Evolutionary conservation across 2,888 invertebrate species (phyloP), one percentile per base, ranked within the genome.

Genomic region (Cephus sareptanus): DNA sequence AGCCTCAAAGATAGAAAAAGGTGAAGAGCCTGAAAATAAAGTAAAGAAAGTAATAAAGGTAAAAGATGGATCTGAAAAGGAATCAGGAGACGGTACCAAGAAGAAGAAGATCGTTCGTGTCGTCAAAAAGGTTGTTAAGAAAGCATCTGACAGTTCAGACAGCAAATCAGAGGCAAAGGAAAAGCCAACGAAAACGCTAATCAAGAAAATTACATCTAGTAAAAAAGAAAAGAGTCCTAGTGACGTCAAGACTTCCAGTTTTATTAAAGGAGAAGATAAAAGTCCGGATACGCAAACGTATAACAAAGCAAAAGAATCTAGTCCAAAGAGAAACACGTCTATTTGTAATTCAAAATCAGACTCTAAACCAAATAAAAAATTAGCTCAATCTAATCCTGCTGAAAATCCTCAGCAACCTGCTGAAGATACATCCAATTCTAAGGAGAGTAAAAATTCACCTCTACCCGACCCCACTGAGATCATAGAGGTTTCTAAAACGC

Each of bases 51-150:
- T 82, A 1, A 77, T 77, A 2, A 88, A 87, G 74, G 13, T 84
- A 9, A 87, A 85, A 6, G 88, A 87, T 40, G 31, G 37, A 11
- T 84, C 83, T 1, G 75, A 74, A 35, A 83, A 84, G 33, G 89
- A 87, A 4, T 84, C 82, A 3, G 81, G 81, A 31, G 87, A 87
- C 4, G 86, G 82, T 0, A 80, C 82, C 11, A 90, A 85, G 76
- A 90, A 85, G 81, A 88, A 90, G 73, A 89, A 83, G 74, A 86
- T 89, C 4, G 88, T 89, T 0, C 81, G 89, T 0, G 89, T 87
- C 0, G 88, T 89, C 23, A 90, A 85, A 73, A 91, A 88, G 78
- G 85, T 89, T 0, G 88, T 85, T 11, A 91, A 89, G 76, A 91
- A 87, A 76, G 85, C 89, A 11, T 77, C 86, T 0, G 88, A 90